Percentiles rank a stretch among this genome's conserved stretches.
These are phyloP conservation scores for Rhinella marina DNA, from an alignment of 2,797 vertebrate genomes.

Conservation along the genomic window DNA sequence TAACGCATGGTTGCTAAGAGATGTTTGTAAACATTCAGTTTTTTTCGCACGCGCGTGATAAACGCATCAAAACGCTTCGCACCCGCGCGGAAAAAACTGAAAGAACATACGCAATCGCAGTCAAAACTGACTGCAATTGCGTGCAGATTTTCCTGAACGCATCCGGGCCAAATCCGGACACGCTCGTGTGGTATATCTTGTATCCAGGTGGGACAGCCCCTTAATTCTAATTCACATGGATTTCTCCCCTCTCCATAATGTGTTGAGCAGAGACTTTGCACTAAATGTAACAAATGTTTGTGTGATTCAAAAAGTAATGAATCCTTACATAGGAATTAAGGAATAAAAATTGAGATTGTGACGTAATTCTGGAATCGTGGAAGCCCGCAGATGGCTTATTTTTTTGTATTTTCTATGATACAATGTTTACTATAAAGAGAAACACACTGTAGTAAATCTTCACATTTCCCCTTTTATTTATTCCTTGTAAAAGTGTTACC, in stretches of 20 bases:
- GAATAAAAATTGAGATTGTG: neutral
- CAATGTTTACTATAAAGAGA: neutral
- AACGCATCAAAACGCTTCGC: no score
- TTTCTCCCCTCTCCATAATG: neutral
- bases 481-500: constrained; percentile 54
- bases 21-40: no score
- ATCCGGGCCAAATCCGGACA: no score
- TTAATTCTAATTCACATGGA: neutral
- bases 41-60: no score
- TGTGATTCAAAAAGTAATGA: neutral
- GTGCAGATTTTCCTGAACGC: no score
- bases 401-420: neutral
- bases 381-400: neutral
- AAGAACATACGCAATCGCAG: no score
- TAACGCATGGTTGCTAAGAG: no score
- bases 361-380: neutral
- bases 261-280: constrained; percentile 15
- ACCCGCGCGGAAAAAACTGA: no score
- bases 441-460: constrained; percentile 16
- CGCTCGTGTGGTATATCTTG: no score
- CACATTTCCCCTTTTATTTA: constrained; percentile 39
- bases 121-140: no score
- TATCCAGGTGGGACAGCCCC: no score
- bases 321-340: neutral
- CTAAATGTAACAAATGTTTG: neutral